These are phyloP conservation scores for Glossosoma conforme DNA, from an alignment of 1,140 invertebrate genomes.

Conservation along the genomic window DNA sequence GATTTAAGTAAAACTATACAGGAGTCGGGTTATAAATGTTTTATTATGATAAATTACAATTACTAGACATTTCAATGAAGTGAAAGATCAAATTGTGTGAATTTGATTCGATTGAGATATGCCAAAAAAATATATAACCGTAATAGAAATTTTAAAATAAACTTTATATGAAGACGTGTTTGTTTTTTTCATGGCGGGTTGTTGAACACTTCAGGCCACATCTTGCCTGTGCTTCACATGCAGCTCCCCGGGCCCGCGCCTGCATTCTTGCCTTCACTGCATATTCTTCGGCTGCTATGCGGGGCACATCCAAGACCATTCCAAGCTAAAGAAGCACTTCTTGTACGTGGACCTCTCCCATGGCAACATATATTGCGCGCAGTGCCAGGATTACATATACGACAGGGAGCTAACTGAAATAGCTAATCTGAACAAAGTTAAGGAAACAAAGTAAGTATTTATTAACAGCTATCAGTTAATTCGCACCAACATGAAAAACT, in stretches of 20 bases:
- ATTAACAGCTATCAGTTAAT: too few species aligned
- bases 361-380: constrained; percentile 87
- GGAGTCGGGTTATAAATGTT: too few species aligned
- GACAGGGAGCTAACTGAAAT: constrained; percentile 65
- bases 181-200: too few species aligned
- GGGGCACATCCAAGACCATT: constrained; percentile 82
- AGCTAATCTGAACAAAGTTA: constrained; percentile 49
- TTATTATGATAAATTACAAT: too few species aligned
- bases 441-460: constrained; percentile 58
- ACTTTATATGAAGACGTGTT: too few species aligned
- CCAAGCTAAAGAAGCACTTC: constrained; percentile 72
- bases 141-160: too few species aligned
- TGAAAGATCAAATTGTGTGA: too few species aligned
- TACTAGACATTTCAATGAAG: too few species aligned
- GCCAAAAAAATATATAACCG: too few species aligned
- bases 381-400: constrained; percentile 90
- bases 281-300: constrained; percentile 87
- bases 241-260: constrained; percentile 64
- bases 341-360: constrained; percentile 82
- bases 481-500: too few species aligned
- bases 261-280: constrained; percentile 88
- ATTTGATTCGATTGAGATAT: too few species aligned
- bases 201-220: constrained; percentile 55
- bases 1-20: too few species aligned
- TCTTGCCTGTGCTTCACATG: constrained; percentile 75